Evolutionary conservation across 1,140 invertebrate species (phyloP), one percentile per base, ranked within the genome.

Genomic region (Stegodyphus mimosarum): DNA sequence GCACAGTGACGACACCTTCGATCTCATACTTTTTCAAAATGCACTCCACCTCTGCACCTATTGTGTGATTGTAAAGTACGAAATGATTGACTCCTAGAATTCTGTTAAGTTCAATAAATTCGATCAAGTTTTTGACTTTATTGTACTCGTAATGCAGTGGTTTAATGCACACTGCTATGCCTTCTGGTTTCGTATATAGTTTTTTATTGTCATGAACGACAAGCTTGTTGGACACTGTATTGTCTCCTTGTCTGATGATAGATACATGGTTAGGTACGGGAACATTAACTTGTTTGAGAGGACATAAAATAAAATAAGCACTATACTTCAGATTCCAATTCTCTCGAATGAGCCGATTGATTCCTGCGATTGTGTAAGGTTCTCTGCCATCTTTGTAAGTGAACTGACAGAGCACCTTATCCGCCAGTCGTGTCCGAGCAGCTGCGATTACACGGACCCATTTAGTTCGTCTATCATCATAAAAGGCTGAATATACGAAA

Each of bases 291-390:
- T 76, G 86, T 53, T 87, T 83, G 15, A 88, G 71, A 6, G 95
- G 93, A 88, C 96, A 97, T 63, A 97, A 92, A 5, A 98, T 93
- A 89, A 97, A 98, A 87, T 94, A 95, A 9, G 96, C 96, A 88
- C 95, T 97, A 90, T 97, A 98, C 89, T 96, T 96, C 5, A 97
- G 90, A 90, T 97, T 97, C 96, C 96, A 98, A 90, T 97, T 97
- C 90, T 98, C 96, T 50, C 96, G 92, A 52, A 98, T 97, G 0
- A 95, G 93, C 93, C 95, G 90, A 53, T 92, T 90, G 48, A 88
- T 88, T 50, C 88, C 91, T 67, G 87, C 87, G 18, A 90, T 89
- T 6, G 88, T 88, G 17, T 87, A 88, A 66, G 83, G 88, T 51
- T 51, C 78, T 87, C 85, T 79, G 78, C 64, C 86, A 85, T 87